Conservation (phyloP, 1,140 invertebrate species). For the Dermatophagoides farinae region DNA sequence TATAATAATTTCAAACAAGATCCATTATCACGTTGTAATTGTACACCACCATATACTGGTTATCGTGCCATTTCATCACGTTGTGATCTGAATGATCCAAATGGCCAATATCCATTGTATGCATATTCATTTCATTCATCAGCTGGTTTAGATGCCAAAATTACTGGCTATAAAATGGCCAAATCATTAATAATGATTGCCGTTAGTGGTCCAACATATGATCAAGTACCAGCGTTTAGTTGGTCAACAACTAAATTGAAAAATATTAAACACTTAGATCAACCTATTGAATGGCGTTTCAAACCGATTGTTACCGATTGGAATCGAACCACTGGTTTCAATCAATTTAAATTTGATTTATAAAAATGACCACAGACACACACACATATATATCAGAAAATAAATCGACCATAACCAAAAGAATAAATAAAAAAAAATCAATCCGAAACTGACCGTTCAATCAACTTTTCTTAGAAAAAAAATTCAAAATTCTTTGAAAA, state of each 20-base stretch:
- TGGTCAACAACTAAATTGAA: constrained; percentile 5
- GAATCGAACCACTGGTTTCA: not conserved
- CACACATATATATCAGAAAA: no score
- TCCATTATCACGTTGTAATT: constrained; percentile 15
- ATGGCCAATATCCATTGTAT: constrained; percentile 12
- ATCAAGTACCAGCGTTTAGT: constrained; percentile 9
- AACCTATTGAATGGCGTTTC: constrained; percentile 13
- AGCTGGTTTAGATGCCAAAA: constrained; percentile 13
- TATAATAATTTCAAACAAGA: constrained; percentile 22
- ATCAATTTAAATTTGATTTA: not conserved
- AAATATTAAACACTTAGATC: not conserved
- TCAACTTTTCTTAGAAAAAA: no score
- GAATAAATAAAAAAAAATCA: no score
- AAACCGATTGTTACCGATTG: not conserved
- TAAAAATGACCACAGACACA: no score
- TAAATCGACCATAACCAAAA: no score
- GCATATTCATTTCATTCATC: not conserved
- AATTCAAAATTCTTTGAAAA: no score
- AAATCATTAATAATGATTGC: constrained; percentile 24
- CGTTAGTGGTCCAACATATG: constrained; percentile 10
- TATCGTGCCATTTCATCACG: constrained; percentile 13
- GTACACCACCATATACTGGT: constrained; percentile 15
- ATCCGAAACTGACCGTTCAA: no score
- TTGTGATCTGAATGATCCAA: constrained; percentile 15
- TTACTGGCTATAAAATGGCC: constrained; percentile 28